Percentiles rank a stretch among this genome's conserved stretches.
phyloP scores from a whole-genome alignment of 2,797 vertebrate genomes.

The Bradypodion ventrale region DNA sequence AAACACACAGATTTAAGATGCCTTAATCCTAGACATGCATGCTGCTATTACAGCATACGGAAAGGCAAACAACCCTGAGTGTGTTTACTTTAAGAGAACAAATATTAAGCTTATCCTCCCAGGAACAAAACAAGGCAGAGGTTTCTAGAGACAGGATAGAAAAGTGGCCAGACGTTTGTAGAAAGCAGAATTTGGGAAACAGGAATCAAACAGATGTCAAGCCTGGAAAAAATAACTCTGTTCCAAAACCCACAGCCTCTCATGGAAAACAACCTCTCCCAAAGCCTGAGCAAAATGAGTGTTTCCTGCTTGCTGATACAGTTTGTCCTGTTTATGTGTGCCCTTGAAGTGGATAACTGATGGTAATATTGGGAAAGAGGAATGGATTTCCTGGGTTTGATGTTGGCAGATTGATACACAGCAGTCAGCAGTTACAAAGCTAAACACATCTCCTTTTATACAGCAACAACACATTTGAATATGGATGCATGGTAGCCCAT shows the following conservation, averaged over 20 bases:
- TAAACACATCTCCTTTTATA: too few relatives aligned
- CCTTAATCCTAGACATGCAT: background rate
- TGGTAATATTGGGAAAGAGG: background rate
- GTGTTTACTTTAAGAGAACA: background rate
- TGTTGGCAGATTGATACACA: too few relatives aligned
- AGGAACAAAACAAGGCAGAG: background rate
- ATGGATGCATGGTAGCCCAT: too few relatives aligned
- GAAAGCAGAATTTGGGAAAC: background rate
- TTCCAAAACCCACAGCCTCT: slow-evolving; percentile 24
- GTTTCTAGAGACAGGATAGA: background rate
- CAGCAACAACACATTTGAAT: too few relatives aligned
- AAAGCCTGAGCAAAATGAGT: background rate
- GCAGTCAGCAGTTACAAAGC: too few relatives aligned
- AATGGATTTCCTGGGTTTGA: background rate
- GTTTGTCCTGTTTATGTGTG: background rate
- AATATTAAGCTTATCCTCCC: background rate
- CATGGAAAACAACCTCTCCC: slow-evolving; percentile 13
- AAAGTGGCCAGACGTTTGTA: background rate
- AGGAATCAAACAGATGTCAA: background rate
- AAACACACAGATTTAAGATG: background rate
- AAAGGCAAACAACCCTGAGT: background rate
- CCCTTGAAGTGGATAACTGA: background rate
- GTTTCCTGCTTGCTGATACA: background rate
- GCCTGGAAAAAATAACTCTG: slow-evolving; percentile 26
- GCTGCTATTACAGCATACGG: background rate